These are phyloP conservation scores for Heterodera carotae DNA, from an alignment of 1,140 invertebrate genomes.

Conservation along the genomic window DNA sequence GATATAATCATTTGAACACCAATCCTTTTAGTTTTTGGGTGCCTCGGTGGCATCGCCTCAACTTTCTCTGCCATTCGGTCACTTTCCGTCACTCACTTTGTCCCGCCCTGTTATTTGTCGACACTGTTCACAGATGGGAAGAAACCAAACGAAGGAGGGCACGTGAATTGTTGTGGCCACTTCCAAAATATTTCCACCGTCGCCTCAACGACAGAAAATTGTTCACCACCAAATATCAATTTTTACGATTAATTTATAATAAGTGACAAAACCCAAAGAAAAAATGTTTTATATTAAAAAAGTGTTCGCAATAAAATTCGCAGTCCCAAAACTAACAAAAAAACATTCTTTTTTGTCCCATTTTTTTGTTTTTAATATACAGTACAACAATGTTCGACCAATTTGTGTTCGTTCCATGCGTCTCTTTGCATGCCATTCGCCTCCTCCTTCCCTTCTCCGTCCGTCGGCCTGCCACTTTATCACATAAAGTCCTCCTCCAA, in stretches of 20 bases:
- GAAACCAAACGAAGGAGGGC: background rate
- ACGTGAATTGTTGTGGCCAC: constrained; percentile 57
- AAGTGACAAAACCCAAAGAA: constrained; percentile 1
- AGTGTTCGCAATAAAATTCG: too few relatives aligned
- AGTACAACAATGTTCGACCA: too few relatives aligned
- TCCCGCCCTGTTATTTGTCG: constrained; percentile 56
- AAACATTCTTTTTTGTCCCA: too few relatives aligned
- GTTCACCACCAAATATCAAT: constrained; percentile 39
- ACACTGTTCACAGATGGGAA: constrained; percentile 44
- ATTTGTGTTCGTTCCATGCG: too few relatives aligned
- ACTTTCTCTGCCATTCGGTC: constrained; percentile 60
- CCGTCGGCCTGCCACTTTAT: too few relatives aligned
- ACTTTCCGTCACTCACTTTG: constrained; percentile 54
- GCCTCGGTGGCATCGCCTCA: constrained; percentile 55
- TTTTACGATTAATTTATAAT: constrained; percentile 35
- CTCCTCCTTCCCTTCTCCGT: too few relatives aligned
- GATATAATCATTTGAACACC: too few relatives aligned
- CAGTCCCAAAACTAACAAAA: too few relatives aligned
- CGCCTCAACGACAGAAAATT: constrained; percentile 23
- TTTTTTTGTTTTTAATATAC: too few relatives aligned
- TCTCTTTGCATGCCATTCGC: too few relatives aligned
- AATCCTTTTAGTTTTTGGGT: constrained; percentile 57
- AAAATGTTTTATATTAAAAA: too few relatives aligned
- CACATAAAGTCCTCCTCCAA: constrained; percentile 54
- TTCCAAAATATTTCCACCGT: constrained; percentile 48